These are phyloP conservation scores for Glossophaga mutica DNA, from an alignment of 2,797 vertebrate species.

Conservation along the genomic window DNA sequence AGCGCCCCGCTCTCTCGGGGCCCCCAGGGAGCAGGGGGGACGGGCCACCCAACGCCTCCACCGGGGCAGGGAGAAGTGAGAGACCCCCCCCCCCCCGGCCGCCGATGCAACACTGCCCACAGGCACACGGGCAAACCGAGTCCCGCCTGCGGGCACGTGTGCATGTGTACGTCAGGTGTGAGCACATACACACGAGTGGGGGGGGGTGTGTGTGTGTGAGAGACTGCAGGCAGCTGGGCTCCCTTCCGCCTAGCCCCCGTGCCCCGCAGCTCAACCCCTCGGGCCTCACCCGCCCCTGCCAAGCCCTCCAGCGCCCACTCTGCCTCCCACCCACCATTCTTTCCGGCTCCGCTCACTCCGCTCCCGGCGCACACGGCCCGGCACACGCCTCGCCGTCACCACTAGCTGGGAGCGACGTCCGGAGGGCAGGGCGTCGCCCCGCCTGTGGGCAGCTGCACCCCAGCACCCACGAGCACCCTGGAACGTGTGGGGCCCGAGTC, in stretches of 20 bases:
- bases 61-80: too few species aligned
- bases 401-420: background rate
- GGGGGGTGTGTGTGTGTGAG: background rate
- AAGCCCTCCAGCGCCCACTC: too few species aligned
- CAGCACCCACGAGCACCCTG: background rate
- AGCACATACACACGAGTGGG: too few species aligned
- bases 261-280: background rate
- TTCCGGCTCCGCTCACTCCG: too few species aligned
- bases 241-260: too few species aligned
- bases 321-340: background rate
- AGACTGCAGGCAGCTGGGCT: background rate
- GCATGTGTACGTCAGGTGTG: too few species aligned
- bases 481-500: background rate
- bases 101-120: background rate
- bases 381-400: background rate
- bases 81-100: background rate
- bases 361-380: background rate
- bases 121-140: background rate
- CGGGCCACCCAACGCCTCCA: too few species aligned
- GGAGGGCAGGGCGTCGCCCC: background rate
- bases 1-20: accelerated
- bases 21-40: background rate
- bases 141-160: background rate
- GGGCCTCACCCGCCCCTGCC: background rate
- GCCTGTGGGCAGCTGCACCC: background rate